Conservation (phyloP, 2,113 vertebrate genomes). For the Dicaeum eximium region DNA sequence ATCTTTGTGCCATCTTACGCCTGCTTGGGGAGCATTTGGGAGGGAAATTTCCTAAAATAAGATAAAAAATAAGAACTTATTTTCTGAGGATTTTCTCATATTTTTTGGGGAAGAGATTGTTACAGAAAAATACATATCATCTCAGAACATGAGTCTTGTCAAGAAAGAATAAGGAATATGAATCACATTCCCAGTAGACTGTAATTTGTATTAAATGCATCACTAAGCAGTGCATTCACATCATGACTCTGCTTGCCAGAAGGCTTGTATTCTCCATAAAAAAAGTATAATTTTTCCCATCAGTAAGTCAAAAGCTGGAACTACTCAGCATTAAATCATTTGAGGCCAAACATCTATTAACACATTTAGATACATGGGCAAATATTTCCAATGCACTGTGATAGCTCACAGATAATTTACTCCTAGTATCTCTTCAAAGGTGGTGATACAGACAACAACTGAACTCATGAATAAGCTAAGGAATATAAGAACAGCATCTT, state of each 20-base stretch:
- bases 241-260: background rate
- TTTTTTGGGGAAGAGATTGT: background rate
- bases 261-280: background rate
- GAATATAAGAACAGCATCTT: background rate
- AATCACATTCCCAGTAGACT: background rate
- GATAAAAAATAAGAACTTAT: no score
- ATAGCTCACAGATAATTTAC: background rate
- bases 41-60: background rate
- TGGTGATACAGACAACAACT: background rate
- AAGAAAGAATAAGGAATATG: background rate
- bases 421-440: background rate
- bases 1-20: background rate
- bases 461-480: background rate
- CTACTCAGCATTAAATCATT: background rate
- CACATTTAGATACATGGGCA: background rate
- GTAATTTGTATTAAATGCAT: background rate
- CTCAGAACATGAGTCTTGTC: background rate
- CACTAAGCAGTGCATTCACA: background rate
- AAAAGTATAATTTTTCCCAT: background rate
- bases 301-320: slow-evolving; percentile 17
- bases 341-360: background rate
- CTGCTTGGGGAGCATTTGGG: background rate
- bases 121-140: background rate
- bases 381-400: background rate
- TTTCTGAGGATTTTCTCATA: background rate